Conservation (phyloP, 2,113 vertebrate species). For the Talpa occidentalis region DNA sequence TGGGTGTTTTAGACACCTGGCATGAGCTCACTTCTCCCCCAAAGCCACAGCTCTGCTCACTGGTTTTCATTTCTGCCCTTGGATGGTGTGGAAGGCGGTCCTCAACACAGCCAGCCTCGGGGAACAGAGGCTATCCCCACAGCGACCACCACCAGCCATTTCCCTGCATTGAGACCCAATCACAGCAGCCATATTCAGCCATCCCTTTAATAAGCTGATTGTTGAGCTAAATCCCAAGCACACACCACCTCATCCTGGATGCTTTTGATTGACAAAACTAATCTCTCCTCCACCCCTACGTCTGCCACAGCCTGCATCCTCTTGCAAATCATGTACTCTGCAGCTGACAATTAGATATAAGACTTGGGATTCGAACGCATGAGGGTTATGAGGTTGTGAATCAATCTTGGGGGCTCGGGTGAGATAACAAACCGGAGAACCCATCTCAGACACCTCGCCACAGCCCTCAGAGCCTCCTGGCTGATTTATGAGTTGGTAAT, state of each 20-base stretch:
- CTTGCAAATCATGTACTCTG: conserved; percentile 76
- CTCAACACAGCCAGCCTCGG: not conserved
- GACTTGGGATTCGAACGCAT: conserved; percentile 52
- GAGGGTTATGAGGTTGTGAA: conserved; percentile 79
- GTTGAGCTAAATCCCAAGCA: conserved; percentile 40
- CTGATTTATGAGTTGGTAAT: conserved; percentile 81
- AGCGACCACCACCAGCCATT: rapidly evolving
- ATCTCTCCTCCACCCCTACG: conserved; percentile 71
- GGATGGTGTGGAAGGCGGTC: not conserved
- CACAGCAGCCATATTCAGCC: not conserved
- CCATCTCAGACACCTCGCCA: conserved; percentile 3
- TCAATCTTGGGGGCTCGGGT: conserved; percentile 70
- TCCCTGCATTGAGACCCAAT: not conserved
- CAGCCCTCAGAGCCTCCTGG: conserved; percentile 43
- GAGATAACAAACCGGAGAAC: conserved; percentile 64
- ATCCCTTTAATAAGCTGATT: conserved; percentile 72
- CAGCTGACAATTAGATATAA: conserved; percentile 79
- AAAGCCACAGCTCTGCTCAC: not conserved
- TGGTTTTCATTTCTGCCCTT: not conserved
- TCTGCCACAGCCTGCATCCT: conserved; percentile 64
- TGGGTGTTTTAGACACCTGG: not conserved
- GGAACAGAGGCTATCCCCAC: not conserved
- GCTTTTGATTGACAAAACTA: conserved; percentile 82
- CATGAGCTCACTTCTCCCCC: not conserved
- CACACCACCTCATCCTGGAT: not conserved